Conservation (phyloP, 2,797 vertebrate species). For the Vireo griseus region DNA sequence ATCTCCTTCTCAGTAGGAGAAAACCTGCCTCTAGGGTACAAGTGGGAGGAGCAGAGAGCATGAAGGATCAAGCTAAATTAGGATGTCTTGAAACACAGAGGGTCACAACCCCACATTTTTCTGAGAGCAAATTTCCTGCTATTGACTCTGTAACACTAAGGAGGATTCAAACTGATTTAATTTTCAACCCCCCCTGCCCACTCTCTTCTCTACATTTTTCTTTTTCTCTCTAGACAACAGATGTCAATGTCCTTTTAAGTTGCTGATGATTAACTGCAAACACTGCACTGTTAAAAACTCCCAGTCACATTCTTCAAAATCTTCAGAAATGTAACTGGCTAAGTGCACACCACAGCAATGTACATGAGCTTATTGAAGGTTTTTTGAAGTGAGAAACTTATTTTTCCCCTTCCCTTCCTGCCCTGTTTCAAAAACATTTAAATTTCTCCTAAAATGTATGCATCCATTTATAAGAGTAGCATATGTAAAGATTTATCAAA, state of each 20-base stretch:
- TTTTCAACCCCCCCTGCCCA: background rate
- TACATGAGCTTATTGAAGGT: background rate
- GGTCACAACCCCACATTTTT: conserved; percentile 64
- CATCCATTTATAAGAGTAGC: conserved; percentile 21
- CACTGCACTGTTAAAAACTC: conserved; percentile 45
- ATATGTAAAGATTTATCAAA: conserved; percentile 14
- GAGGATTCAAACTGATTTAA: conserved; percentile 37
- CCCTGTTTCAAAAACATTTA: conserved; percentile 50
- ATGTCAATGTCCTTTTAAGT: conserved; percentile 63
- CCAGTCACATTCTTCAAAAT: conserved; percentile 51
- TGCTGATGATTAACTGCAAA: conserved; percentile 63
- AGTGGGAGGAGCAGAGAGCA: conserved; percentile 66
- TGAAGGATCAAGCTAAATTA: conserved; percentile 46
- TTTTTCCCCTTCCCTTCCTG: conserved; percentile 4
- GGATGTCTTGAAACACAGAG: conserved; percentile 59
- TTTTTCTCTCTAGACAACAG: conserved; percentile 57
- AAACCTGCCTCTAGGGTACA: conserved; percentile 58
- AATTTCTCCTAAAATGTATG: conserved; percentile 43
- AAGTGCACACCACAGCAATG: conserved; percentile 15
- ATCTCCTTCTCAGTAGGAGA: conserved; percentile 47
- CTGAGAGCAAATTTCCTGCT: conserved; percentile 67
- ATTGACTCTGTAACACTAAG: conserved; percentile 50
- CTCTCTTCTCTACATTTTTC: conserved; percentile 19
- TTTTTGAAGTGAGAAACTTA: conserved; percentile 27
- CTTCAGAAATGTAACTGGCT: conserved; percentile 57